These are phyloP conservation scores for Copsychus sechellarum DNA, from an alignment of 2,113 vertebrate genomes.

Conservation along the genomic window DNA sequence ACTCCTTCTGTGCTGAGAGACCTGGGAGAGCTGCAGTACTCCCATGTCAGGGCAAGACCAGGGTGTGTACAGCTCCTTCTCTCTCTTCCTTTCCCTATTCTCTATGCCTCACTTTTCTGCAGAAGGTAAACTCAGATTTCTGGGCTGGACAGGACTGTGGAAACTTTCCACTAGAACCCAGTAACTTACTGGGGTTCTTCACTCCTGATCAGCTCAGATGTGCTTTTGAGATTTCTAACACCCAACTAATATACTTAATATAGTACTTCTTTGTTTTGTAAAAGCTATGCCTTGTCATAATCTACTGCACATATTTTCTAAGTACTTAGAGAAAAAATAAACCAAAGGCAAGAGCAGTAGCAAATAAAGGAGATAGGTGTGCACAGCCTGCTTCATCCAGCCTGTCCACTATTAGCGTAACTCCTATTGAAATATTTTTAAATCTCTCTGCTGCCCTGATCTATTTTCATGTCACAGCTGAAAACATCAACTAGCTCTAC, in stretches of 20 bases:
- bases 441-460: not conserved
- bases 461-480: not conserved
- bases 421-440: not conserved
- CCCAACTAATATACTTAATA: not conserved
- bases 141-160: not conserved
- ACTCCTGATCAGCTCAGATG: not conserved
- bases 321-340: not conserved
- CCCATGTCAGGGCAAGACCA: slow-evolving; percentile 43
- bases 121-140: not conserved
- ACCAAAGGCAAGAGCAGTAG: not conserved
- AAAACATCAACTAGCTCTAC: not conserved
- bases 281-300: not conserved
- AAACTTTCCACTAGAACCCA: not conserved
- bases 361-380: not conserved
- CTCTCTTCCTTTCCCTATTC: not conserved
- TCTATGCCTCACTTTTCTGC: not conserved
- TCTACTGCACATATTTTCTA: not conserved
- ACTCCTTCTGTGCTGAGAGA: not conserved
- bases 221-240: not conserved
- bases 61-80: slow-evolving; percentile 7
- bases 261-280: not conserved
- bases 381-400: not conserved
- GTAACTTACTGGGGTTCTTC: not conserved
- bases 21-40: not conserved
- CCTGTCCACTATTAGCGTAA: not conserved